Base-by-base conservation (phyloP, 2,797 vertebrate species). In the Pangasius mekongensis region DNA sequence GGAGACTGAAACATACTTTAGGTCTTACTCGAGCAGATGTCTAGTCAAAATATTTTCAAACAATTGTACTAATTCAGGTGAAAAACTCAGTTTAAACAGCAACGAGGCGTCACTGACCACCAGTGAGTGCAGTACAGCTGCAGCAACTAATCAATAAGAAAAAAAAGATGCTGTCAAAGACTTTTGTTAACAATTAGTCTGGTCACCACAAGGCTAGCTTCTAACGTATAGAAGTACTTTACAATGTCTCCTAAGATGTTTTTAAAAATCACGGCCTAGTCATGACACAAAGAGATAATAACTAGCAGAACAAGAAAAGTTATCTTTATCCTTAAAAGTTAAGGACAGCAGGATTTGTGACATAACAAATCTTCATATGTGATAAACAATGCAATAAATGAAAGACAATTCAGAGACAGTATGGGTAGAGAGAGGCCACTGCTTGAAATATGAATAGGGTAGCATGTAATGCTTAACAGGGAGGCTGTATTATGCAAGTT, bases 131-230 rank as follows among this genome's bases (percentile, higher is more conserved):
- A 52, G 9, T 47, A 64, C 36, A 83, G 20, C 54, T 39, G 33
- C 36, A 83, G 24, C 14, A 33, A 47, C 8, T 30, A 67, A 83
- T 83, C 82, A 67, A 83, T 83, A 66, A 66, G 54, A 24, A 13
- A 27, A 6, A 81, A 36, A 62, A 82, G 80, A 64, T 43, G 24
- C 80, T 60, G 80, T 6, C 14, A 43, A 47, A 30, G 18, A 30
- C 5, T 64, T 47, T 47, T 83, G 3, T 64, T 52, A 83, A 49
- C 2, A 43, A 67, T 83, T 33, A 66, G 1, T 83, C 39, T 3
- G 47, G 62, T 83, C 9, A 49, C 43, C 43, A 22, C 82, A 54
- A 67, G 18, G 14, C 47, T 52, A 84, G 47, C 64, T 52, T 69
- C 64, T 69, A 69, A 36, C 16, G 47, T 54, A 69, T 2, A 69